Base-by-base conservation (phyloP, 1,140 invertebrate genomes). In the Goniozus legneri region DNA sequence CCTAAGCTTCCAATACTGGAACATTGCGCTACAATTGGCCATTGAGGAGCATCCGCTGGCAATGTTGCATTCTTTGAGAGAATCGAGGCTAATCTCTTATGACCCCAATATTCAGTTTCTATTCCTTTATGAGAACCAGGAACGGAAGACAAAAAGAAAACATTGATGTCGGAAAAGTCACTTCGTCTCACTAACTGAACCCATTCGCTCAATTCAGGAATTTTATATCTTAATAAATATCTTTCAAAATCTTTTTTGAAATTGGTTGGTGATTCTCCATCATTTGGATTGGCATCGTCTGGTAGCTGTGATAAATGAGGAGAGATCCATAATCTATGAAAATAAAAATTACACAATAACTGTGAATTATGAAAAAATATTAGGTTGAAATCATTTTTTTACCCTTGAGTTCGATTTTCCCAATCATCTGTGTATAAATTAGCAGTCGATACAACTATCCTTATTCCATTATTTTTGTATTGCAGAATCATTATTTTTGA, bases 401-500 rank as follows among this genome's bases (percentile, higher is more conserved):
- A 90, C 88, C 92, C 92, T 77, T 98, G 95, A 10, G 92, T 95
- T 67, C 92, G 85, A 68, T 96, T 90, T 58, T 88, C 81, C 95
- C 95, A 98, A 76, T 98, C 95, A 46, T 87, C 83, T 21, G 84
- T 77, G 55, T 95, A 88, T 2, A 97, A 74, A 79, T 98, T 98
- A 0, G 93, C 92, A 0, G 95, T 97, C 2, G 89, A 92, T 15
- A 98, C 83, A 3, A 96, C 82, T 32, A 97, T 83, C 42, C 93
- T 77, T 24, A 96, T 71, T 2, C 88, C 89, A 8, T 82, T 79
- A 66, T 95, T 87, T 64, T 84, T 85, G 57, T 95, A 91, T 20
- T 86, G 81, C 1, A 97, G 77, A 20, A 97, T 78, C 78, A 92
- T 92, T 82, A 97, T 86, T 80, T 97, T 97, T 1, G 91, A 91